A percentile compares a stretch with the other conserved stretches of the same genome.
Evolutionary conservation across 1,140 invertebrate species (phyloP).

Genomic region (Drosophila orena): DNA sequence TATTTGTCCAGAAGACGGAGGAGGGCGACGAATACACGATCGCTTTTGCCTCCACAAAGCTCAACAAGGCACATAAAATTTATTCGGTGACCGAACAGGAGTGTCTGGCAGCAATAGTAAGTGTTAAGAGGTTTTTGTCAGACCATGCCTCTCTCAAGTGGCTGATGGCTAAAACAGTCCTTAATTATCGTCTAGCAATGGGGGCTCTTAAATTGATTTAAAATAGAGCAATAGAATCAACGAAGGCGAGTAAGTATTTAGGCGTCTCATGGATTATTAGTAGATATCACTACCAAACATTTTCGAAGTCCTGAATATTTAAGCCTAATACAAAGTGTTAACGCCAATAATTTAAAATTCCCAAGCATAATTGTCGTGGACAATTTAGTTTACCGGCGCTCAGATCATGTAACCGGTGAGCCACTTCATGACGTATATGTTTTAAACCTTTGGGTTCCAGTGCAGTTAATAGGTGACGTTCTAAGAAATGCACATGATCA

Average conservation of each 20-base stretch:
- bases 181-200: too few relatives aligned
- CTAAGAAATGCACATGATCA: too few relatives aligned
- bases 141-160: too few relatives aligned
- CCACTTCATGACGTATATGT: too few relatives aligned
- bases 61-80: not conserved
- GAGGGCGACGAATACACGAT: too few relatives aligned
- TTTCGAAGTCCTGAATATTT: not conserved
- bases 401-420: too few relatives aligned
- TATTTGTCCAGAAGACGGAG: too few relatives aligned
- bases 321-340: too few relatives aligned
- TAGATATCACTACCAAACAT: not conserved
- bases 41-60: not conserved
- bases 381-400: too few relatives aligned
- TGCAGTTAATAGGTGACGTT: too few relatives aligned
- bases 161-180: not conserved
- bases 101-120: not conserved
- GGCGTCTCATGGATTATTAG: not conserved
- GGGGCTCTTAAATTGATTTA: not conserved
- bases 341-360: too few relatives aligned
- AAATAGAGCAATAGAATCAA: not conserved
- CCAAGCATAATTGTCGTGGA: too few relatives aligned
- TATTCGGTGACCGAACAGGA: not conserved
- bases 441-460: accelerated
- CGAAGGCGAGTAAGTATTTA: not conserved
- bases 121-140: not conserved